phyloP scores from a whole-genome alignment of 1,140 invertebrate genomes.

The Drosophila lacteicornis region DNA sequence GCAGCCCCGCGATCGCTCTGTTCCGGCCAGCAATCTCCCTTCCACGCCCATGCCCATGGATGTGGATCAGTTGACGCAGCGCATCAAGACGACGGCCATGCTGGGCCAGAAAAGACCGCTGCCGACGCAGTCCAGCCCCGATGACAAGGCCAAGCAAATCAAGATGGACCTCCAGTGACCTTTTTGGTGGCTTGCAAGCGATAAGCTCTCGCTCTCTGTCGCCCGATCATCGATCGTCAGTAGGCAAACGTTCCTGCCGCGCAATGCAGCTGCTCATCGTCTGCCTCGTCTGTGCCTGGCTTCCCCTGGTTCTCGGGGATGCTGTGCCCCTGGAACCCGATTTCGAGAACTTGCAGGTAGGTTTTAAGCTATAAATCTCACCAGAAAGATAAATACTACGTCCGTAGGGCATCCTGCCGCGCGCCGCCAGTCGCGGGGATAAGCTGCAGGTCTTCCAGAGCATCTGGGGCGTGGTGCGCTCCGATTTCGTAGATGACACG shows the following conservation, averaged over 20 bases:
- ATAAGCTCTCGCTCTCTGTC: conserved; percentile 1
- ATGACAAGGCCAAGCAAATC: conserved; percentile 25
- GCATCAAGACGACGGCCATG: conserved; percentile 38
- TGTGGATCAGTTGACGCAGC: conserved; percentile 33
- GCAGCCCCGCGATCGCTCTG: conserved; percentile 25
- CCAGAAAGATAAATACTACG: no score
- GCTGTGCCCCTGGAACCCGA: conserved; percentile 7
- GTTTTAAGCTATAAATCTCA: background rate
- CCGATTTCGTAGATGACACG: conserved; percentile 41
- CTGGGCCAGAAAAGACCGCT: conserved; percentile 40
- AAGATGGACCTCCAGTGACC: conserved; percentile 44
- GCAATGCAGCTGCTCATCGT: conserved; percentile 12
- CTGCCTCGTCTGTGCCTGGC: background rate
- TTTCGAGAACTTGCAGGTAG: conserved; percentile 29
- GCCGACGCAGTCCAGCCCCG: background rate
- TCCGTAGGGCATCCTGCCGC: background rate
- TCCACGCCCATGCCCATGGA: conserved; percentile 6
- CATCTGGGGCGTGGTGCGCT: conserved; percentile 45
- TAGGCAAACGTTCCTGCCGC: background rate
- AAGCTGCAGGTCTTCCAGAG: conserved; percentile 50
- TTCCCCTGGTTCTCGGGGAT: background rate
- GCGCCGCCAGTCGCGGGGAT: conserved; percentile 26
- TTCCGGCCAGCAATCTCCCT: background rate
- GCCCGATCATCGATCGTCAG: background rate
- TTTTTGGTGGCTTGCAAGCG: background rate